Evolutionary conservation across 2,113 vertebrate species (phyloP).

Genomic region (Protomyctophum bolini): DNA sequence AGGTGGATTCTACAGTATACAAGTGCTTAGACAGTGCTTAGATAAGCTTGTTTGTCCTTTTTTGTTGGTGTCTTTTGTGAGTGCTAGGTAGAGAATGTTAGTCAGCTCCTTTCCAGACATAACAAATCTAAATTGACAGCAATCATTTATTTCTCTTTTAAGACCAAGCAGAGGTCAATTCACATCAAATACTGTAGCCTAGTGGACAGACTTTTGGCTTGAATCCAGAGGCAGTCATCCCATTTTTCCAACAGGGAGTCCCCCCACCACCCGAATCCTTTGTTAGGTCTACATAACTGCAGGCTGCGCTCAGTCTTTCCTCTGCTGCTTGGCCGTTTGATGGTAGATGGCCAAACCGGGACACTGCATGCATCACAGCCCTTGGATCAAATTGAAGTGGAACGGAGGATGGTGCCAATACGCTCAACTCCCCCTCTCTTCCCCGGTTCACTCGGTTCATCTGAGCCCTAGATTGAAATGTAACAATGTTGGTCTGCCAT

Average conservation of each 20-base stretch:
- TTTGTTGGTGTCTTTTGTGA: too few species aligned
- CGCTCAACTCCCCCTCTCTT: neutral
- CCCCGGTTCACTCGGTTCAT: slow-evolving; percentile 55
- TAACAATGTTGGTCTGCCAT: neutral
- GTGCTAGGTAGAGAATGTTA: neutral
- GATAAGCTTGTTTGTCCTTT: too few species aligned
- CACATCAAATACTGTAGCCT: neutral
- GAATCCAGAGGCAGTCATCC: neutral
- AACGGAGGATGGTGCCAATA: slow-evolving; percentile 49
- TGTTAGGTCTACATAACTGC: slow-evolving; percentile 29
- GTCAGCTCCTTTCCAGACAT: neutral
- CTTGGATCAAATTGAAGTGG: slow-evolving; percentile 61
- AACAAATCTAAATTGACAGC: slow-evolving; percentile 7
- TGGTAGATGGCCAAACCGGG: slow-evolving; percentile 53
- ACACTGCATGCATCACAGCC: slow-evolving; percentile 58
- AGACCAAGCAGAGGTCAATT: neutral
- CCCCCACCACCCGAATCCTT: neutral
- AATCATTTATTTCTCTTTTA: neutral
- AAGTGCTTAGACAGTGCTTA: too few species aligned
- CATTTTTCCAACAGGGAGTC: too few species aligned
- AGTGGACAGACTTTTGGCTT: slow-evolving; percentile 1
- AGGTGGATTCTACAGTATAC: too few species aligned
- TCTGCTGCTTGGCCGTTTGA: slow-evolving; percentile 38
- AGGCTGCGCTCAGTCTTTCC: slow-evolving; percentile 35
- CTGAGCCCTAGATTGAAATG: slow-evolving; percentile 20